Conservation (phyloP, 2,797 vertebrate species). For the Gymnopithys bicolor region DNA sequence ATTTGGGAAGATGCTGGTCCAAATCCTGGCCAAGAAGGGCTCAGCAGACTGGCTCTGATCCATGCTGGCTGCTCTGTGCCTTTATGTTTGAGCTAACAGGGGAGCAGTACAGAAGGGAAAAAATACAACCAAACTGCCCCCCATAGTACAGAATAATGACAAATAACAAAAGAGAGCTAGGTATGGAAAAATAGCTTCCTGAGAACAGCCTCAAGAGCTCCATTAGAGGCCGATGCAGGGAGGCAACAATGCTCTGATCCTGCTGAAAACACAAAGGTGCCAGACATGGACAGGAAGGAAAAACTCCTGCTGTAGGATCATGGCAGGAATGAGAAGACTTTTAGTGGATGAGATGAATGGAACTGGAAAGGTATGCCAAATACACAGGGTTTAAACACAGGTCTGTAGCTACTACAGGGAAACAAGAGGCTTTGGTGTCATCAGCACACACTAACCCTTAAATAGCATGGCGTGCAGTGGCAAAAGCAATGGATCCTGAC, state of each 20-base stretch:
- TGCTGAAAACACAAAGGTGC: neutral
- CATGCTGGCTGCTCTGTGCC: neutral
- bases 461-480: neutral
- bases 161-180: neutral
- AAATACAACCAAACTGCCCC: neutral
- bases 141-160: neutral
- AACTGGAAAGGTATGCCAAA: neutral
- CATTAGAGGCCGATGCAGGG: rapidly evolving
- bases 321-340: neutral
- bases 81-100: neutral
- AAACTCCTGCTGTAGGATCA: neutral
- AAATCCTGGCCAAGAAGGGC: neutral
- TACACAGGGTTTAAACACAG: neutral
- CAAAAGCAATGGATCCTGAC: neutral
- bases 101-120: neutral
- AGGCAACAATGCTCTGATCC: neutral
- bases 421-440: neutral
- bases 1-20: neutral
- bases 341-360: neutral
- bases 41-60: neutral
- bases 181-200: neutral
- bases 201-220: neutral
- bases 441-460: neutral
- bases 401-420: neutral
- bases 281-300: neutral